Base-by-base conservation (phyloP, 2,797 vertebrate species). In the Enteromius fasciolatus region DNA sequence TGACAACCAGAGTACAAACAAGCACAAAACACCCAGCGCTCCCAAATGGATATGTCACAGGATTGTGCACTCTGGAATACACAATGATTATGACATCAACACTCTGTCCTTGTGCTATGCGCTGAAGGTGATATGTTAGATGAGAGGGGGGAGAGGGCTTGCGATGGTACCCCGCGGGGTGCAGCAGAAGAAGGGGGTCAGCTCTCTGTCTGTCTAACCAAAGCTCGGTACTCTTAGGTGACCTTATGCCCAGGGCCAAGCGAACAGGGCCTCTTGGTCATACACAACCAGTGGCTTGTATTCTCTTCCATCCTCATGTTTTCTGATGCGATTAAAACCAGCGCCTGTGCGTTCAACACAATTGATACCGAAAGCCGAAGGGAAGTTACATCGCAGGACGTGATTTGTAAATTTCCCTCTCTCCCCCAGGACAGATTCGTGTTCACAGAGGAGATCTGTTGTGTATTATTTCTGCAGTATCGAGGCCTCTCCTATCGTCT, bases 371-470 rank as follows among this genome's bases (percentile, higher is more conserved):
- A 89, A 93, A 92, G 93, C 91, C 90, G 94, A 94, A 94, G 93
- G 92, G 92, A 96, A 94, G 93, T 93, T 92, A 91, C 91, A 92
- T 93, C 91, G 88, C 90, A 86, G 90, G 87, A 90, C 92, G 91
- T 94, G 94, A 97, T 95, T 93, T 95, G 94, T 96, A 96, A 95
- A 95, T 77, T 94, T 88, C 92, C 89, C 88, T 92, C 88, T 88
- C 87, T 73, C 92, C 94, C 93, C 25, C 86, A 93, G 94, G 93
- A 94, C 90, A 92, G 90, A 95, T 96, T 95, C 95, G 90, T 95
- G 95, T 94, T 95, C 94, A 96, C 94, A 94, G 94, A 92, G 88
- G 84, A 72, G 90, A 92, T 94, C 94, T 97, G 95, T 94, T 96
- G 93, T 92, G 92, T 93, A 93, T 95, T 95, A 97, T 93, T 91